Percentiles rank a stretch among this genome's conserved stretches.
Conservation (phyloP, 2,113 vertebrate genomes). For the Lepisosteus osseus region DNA sequence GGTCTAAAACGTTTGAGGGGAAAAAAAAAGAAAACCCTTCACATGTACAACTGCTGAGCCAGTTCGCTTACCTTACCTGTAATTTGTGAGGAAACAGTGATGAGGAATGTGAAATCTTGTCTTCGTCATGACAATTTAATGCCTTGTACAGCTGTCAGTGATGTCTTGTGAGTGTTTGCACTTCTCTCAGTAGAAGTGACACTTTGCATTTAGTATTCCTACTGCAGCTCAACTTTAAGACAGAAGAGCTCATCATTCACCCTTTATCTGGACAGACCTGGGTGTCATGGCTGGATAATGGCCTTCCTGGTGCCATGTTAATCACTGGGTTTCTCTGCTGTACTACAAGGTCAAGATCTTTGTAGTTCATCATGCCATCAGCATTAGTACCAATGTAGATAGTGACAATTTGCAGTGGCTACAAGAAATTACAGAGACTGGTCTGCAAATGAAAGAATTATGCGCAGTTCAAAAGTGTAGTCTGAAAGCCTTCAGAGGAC, state of each 20-base stretch:
- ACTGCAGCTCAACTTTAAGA: neutral
- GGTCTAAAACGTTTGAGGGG: too few species aligned
- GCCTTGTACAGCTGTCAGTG: neutral
- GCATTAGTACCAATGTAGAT: neutral
- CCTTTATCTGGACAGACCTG: constrained; percentile 55
- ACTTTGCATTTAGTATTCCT: neutral
- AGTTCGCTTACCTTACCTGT: too few species aligned
- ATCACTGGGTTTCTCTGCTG: constrained; percentile 38
- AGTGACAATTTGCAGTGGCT: constrained; percentile 22
- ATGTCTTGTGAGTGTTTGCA: neutral
- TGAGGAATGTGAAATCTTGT: neutral
- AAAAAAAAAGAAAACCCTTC: too few species aligned
- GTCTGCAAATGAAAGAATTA: constrained; percentile 3
- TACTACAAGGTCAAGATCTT: constrained; percentile 49
- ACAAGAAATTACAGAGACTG: constrained; percentile 10
- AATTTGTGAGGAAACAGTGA: too few species aligned
- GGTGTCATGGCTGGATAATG: constrained; percentile 49
- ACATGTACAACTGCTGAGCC: too few species aligned
- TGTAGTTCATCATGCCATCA: constrained; percentile 19
- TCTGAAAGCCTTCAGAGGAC: neutral
- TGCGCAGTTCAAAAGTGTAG: neutral
- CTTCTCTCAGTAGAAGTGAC: neutral
- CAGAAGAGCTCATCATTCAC: constrained; percentile 47
- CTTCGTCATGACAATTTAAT: neutral
- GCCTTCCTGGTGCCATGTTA: constrained; percentile 62